phyloP scores from a whole-genome alignment of 2,888 invertebrate genomes.

The Alentia gelatinosa region DNA sequence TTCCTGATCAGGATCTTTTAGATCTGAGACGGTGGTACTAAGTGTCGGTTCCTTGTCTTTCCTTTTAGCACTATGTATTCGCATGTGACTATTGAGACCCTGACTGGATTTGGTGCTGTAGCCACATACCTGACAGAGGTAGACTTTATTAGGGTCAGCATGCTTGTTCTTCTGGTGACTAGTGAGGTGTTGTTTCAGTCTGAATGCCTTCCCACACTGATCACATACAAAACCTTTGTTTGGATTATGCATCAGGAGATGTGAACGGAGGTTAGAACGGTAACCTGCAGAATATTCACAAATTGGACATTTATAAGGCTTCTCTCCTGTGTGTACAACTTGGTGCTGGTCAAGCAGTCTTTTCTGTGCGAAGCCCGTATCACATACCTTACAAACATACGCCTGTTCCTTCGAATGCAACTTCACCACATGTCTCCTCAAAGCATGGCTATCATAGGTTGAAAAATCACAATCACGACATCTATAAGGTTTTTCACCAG shows the following conservation, averaged over 20 bases:
- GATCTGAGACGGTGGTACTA: background rate
- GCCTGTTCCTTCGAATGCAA: background rate
- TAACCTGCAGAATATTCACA: constrained; percentile 25
- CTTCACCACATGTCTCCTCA: background rate
- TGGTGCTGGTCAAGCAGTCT: constrained; percentile 17
- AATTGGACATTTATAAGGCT: constrained; percentile 36
- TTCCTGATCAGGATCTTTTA: background rate
- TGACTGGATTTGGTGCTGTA: constrained; percentile 33
- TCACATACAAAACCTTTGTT: constrained; percentile 49
- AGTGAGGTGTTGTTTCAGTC: constrained; percentile 21
- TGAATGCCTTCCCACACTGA: constrained; percentile 39
- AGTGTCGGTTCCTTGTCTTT: background rate
- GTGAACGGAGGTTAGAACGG: constrained; percentile 22
- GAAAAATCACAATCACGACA: constrained; percentile 30
- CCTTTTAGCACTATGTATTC: background rate
- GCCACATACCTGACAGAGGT: constrained; percentile 38
- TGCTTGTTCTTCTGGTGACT: constrained; percentile 26
- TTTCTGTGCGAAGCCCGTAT: background rate
- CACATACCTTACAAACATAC: constrained; percentile 26
- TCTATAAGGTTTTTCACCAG: constrained; percentile 35
- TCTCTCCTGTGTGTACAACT: constrained; percentile 39
- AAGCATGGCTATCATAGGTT: constrained; percentile 32
- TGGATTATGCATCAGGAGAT: background rate
- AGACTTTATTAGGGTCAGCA: background rate
- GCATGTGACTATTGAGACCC: constrained; percentile 53